phyloP scores from a whole-genome alignment of 2,113 vertebrate genomes.

The Aldabrachelys gigantea region DNA sequence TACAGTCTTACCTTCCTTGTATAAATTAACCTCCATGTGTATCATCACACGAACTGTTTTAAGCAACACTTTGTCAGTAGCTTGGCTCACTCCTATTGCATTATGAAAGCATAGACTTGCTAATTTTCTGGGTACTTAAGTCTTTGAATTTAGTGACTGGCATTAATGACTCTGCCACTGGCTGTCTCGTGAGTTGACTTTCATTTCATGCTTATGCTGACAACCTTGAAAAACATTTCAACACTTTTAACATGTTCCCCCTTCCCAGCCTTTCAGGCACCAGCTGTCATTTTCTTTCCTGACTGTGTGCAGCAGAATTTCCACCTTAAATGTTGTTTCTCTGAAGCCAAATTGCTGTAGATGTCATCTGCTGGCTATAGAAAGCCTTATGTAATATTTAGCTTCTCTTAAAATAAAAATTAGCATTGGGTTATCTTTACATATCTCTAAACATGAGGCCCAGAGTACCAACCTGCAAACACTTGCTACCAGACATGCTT shows the following conservation, averaged over 20 bases:
- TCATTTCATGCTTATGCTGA: not conserved
- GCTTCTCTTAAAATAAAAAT: not conserved
- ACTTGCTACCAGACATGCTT: not conserved
- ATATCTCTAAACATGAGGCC: not conserved
- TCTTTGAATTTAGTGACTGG: not conserved
- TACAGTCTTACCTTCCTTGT: not conserved
- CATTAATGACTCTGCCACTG: not conserved
- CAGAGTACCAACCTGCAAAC: not conserved
- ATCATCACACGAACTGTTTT: not conserved
- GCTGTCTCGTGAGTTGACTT: not conserved
- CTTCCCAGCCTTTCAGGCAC: not conserved
- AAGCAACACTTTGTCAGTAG: not conserved
- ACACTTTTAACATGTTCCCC: not conserved
- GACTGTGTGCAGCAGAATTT: not conserved
- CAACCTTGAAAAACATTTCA: not conserved
- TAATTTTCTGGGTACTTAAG: not conserved
- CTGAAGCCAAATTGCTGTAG: not conserved
- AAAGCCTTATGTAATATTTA: not conserved
- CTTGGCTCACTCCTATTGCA: not conserved
- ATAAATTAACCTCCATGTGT: not conserved
- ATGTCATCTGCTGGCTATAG: not conserved
- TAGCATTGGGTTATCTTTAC: not conserved
- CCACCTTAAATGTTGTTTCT: not conserved
- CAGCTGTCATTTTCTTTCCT: not conserved
- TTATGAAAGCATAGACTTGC: not conserved